Percentiles rank a stretch among this genome's conserved stretches.
These are phyloP conservation scores for Sturnira hondurensis DNA, from an alignment of 2,113 vertebrate species.

Conservation along the genomic window DNA sequence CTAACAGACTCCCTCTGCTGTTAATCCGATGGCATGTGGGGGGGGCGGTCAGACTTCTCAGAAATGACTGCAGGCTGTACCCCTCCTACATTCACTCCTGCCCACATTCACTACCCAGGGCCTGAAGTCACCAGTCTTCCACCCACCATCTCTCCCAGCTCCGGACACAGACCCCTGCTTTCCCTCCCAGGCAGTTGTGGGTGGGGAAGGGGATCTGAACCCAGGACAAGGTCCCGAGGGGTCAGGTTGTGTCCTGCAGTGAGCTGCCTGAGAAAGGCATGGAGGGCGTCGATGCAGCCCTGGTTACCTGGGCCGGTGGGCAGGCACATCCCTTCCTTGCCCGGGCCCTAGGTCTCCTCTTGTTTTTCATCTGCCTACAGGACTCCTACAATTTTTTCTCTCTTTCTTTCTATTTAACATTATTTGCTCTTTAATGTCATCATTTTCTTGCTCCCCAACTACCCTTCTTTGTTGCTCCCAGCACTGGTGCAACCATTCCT, in stretches of 20 bases:
- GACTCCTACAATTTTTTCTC: background rate
- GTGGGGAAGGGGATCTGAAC: background rate
- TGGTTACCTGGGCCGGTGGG: background rate
- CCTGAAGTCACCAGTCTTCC: background rate
- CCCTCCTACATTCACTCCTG: background rate
- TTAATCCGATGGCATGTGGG: background rate
- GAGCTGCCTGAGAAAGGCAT: background rate
- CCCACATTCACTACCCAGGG: background rate
- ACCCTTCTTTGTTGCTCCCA: background rate
- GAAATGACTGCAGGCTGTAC: background rate
- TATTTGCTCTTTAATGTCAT: background rate
- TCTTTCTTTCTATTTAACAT: background rate
- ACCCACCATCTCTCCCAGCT: background rate
- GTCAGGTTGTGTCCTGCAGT: background rate
- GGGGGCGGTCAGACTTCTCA: background rate
- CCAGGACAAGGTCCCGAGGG: background rate
- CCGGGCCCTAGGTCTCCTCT: background rate
- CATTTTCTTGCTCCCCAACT: background rate
- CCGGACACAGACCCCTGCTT: background rate
- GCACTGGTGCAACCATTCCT: background rate
- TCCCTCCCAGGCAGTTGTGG: background rate
- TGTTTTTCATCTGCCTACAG: background rate
- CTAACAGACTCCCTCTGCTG: background rate
- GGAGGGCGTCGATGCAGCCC: background rate
- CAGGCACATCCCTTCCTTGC: rapidly evolving